Evolutionary conservation across 2,888 invertebrate genomes (phyloP).

Genomic region (Melikaiella ostensackeni): DNA sequence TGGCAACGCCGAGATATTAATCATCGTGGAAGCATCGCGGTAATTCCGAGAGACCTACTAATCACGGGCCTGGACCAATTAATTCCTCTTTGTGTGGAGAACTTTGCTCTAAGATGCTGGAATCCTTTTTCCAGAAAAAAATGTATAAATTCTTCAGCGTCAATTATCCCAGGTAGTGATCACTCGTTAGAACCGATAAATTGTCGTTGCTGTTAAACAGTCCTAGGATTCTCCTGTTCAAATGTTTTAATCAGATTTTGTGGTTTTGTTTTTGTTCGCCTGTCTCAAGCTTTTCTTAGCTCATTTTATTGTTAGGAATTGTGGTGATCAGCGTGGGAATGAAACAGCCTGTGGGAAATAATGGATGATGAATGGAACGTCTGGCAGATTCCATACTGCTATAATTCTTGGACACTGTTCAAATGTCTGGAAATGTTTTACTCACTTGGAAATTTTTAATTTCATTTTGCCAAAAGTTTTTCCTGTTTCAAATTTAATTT

Average conservation of each 20-base stretch:
- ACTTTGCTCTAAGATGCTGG: neutral
- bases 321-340: neutral
- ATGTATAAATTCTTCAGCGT: constrained; percentile 6
- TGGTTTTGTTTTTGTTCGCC: neutral
- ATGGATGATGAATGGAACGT: neutral
- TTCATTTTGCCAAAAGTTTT: too few species aligned
- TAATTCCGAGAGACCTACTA: constrained; percentile 67
- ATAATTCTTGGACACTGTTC: neutral
- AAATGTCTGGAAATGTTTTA: too few species aligned
- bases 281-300: neutral
- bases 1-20: constrained; percentile 68
- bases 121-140: constrained; percentile 10
- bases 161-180: neutral
- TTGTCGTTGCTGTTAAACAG: neutral
- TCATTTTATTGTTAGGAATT: neutral
- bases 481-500: too few species aligned
- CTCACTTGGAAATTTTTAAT: too few species aligned
- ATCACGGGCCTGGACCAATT: constrained; percentile 69
- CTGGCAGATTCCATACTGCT: neutral
- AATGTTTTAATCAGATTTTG: neutral
- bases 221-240: neutral
- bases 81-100: constrained; percentile 57
- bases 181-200: neutral
- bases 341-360: neutral
- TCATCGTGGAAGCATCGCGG: constrained; percentile 65